Conservation (phyloP, 2,797 vertebrate genomes). For the Cossypha caffra region DNA sequence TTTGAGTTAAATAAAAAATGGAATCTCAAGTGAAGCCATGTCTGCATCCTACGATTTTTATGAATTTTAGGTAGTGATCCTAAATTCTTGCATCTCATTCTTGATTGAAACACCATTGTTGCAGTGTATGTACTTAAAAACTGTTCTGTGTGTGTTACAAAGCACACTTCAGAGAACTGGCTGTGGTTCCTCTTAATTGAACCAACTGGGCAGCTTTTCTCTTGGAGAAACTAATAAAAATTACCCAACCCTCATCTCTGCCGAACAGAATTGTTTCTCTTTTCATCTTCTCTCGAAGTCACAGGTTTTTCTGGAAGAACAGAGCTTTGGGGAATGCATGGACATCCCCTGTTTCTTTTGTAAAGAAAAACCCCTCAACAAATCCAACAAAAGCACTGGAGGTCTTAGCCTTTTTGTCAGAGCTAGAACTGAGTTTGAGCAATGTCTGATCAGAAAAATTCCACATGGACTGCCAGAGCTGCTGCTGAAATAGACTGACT, state of each 20-base stretch:
- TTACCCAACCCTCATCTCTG: not conserved
- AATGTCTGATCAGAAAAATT: not conserved
- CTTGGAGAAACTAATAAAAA: not conserved
- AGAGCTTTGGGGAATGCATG: not conserved
- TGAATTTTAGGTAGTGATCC: not conserved
- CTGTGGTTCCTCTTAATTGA: not conserved
- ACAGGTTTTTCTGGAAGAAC: not conserved
- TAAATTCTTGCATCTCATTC: not conserved
- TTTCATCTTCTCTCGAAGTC: not conserved
- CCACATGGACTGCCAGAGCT: not conserved
- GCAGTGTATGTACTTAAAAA: not conserved
- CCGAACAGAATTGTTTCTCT: not conserved
- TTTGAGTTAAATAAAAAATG: not conserved
- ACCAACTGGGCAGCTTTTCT: not conserved
- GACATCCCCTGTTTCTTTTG: not conserved
- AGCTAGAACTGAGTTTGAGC: not conserved
- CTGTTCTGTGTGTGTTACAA: not conserved
- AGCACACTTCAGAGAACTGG: not conserved
- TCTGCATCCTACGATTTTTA: not conserved
- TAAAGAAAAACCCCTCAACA: rapidly evolving
- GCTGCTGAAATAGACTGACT: not conserved
- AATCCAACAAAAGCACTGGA: not conserved
- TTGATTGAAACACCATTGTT: not conserved
- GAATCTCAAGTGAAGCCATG: not conserved
- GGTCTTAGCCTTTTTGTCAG: not conserved